Evolutionary conservation across 2,113 vertebrate genomes (phyloP).

Genomic region (Rissa tridactyla): DNA sequence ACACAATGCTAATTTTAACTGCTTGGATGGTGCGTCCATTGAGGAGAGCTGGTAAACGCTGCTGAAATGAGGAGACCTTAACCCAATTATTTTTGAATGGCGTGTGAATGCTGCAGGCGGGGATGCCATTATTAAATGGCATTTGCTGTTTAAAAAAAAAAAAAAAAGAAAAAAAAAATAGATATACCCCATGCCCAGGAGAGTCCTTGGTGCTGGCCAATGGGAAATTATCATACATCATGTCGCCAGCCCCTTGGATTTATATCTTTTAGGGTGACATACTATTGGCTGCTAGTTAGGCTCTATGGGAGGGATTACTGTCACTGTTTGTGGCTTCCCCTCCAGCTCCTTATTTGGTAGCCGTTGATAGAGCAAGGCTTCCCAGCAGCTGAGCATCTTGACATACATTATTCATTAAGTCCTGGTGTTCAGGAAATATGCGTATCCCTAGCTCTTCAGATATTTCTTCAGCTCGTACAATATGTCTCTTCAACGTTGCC

Average conservation of each 20-base stretch:
- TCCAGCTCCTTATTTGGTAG: constrained; percentile 87
- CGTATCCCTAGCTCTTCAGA: constrained; percentile 74
- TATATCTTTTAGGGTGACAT: constrained; percentile 4
- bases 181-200: constrained; percentile 51
- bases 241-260: constrained; percentile 40
- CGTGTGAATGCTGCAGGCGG: constrained; percentile 27
- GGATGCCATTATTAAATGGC: constrained; percentile 69
- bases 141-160: background rate
- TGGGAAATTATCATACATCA: constrained; percentile 52
- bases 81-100: constrained; percentile 42
- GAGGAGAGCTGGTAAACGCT: background rate
- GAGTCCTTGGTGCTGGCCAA: constrained; percentile 74
- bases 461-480: constrained; percentile 62
- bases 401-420: constrained; percentile 88
- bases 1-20: background rate
- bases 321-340: constrained; percentile 77
- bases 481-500: constrained; percentile 58
- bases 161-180: background rate
- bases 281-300: constrained; percentile 79
- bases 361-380: constrained; percentile 81
- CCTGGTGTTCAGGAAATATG: constrained; percentile 77
- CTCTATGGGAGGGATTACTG: constrained; percentile 72
- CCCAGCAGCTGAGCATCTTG: constrained; percentile 83
- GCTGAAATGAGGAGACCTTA: background rate
- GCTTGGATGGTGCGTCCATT: background rate